Base-by-base conservation (phyloP, 30 jellyfish, hydroid and myxozoan genomes). In the Chrysaora quinquecirrha region DNA sequence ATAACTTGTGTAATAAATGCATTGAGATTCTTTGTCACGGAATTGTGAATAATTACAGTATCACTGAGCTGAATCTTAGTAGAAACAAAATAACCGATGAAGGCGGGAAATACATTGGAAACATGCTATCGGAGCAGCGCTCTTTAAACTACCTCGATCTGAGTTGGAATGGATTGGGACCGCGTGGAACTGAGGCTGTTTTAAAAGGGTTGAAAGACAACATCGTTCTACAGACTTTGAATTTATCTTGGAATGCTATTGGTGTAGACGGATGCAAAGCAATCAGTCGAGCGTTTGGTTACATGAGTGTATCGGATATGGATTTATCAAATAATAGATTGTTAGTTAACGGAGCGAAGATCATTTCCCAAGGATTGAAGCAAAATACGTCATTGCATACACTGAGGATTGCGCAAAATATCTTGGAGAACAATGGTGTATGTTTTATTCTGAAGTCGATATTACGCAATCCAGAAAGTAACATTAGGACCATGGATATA, bases 131-230 rank as follows among this genome's bases (percentile, higher is more conserved):
- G 20, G 86, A 72, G 80, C 85, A 82, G 49, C 86, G 86, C 86
- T 70, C 93, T 48, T 29, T 82, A 23, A 28, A 29, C 18, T 18
- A 38, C 66, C 86, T 82, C 81, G 93, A 82, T 27, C 30, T 82
- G 64, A 70, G 86, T 35, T 82, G 93, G 93, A 82, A 82, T 46
- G 86, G 86, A 27, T 75, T 82, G 30, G 93, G 93, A 0, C 80
- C 71, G 11, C 73, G 79, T 25, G 93, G 93, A 56, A 29, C 63
- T 9, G 81, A 70, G 86, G 86, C 86, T 1, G 73, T 82, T 23
- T 22, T 82, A n/a, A 72, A 71, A 62, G 93, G 93, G 0, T 21
- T 82, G 69, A 70, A 56, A 60, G 86, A 82, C 18, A 70, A 72
- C 33, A 82, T 60, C 9, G 48, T 72, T 32, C 54, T 82, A 64